Conservation (phyloP, 1,140 invertebrate species). For the Pomacea maculata region DNA sequence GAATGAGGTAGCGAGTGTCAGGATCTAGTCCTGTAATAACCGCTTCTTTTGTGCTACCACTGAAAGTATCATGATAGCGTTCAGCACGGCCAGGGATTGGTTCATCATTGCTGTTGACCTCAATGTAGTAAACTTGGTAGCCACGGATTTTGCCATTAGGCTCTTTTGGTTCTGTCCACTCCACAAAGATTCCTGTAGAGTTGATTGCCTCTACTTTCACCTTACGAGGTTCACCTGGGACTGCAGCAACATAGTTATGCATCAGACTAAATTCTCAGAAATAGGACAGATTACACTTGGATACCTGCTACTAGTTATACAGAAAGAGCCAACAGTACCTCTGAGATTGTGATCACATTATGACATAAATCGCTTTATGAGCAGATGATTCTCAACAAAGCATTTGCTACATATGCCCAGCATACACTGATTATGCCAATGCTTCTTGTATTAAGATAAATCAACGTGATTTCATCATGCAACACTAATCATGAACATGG, state of each 20-base stretch:
- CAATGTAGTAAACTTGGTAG: conserved; percentile 90
- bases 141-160: conserved; percentile 96
- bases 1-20: conserved; percentile 85
- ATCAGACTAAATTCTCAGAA: too few relatives aligned
- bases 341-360: too few relatives aligned
- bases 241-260: conserved; percentile 67
- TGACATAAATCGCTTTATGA: too few relatives aligned
- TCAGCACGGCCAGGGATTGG: conserved; percentile 39
- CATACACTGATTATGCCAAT: too few relatives aligned
- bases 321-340: too few relatives aligned
- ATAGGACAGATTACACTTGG: too few relatives aligned
- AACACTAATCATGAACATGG: too few relatives aligned
- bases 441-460: too few relatives aligned
- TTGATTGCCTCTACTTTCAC: conserved; percentile 87
- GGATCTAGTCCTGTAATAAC: conserved; percentile 90
- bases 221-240: conserved; percentile 93
- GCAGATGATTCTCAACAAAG: too few relatives aligned
- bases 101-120: conserved; percentile 48
- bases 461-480: too few relatives aligned
- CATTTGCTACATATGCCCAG: too few relatives aligned
- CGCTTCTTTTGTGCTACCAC: conserved; percentile 77
- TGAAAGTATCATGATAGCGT: conserved; percentile 43
- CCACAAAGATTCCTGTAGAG: conserved; percentile 90
- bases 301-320: too few relatives aligned
- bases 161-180: conserved; percentile 93